Evolutionary conservation across 2,888 invertebrate species (phyloP).

Genomic region (Acanthosepion esculentum): DNA sequence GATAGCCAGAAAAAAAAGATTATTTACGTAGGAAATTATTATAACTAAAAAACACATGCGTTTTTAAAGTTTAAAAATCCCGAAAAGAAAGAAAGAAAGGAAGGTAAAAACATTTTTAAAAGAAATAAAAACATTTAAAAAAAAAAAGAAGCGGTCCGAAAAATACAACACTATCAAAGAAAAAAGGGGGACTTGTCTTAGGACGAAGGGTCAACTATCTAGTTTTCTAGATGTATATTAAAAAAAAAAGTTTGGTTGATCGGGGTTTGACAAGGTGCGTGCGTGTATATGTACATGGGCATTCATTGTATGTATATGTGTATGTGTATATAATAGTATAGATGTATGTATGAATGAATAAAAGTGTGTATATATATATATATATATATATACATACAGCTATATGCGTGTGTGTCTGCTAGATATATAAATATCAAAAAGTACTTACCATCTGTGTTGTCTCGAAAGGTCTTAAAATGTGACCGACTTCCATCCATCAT

Average conservation of each 20-base stretch:
- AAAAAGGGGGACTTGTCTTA: background rate
- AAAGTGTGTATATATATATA: background rate
- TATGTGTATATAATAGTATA: background rate
- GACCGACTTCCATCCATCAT: constrained; percentile 41
- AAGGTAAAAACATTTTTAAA: too few species aligned
- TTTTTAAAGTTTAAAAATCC: too few species aligned
- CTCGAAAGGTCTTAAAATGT: constrained; percentile 40
- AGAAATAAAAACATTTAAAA: background rate
- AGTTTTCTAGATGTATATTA: too few species aligned
- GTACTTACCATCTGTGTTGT: constrained; percentile 42
- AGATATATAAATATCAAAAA: background rate
- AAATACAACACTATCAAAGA: too few species aligned
- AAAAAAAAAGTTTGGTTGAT: background rate
- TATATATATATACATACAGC: background rate
- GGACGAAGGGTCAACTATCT: constrained; percentile 12
- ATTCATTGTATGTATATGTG: background rate
- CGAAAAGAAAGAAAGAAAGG: too few species aligned
- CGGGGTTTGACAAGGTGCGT: background rate
- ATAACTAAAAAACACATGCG: too few species aligned
- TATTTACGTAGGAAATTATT: background rate
- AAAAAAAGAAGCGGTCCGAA: background rate
- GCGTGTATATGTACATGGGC: background rate
- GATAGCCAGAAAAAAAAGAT: background rate
- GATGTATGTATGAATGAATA: background rate
- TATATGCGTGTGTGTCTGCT: background rate